Conservation (phyloP, 2,113 vertebrate genomes). For the Manacus vitellinus region DNA sequence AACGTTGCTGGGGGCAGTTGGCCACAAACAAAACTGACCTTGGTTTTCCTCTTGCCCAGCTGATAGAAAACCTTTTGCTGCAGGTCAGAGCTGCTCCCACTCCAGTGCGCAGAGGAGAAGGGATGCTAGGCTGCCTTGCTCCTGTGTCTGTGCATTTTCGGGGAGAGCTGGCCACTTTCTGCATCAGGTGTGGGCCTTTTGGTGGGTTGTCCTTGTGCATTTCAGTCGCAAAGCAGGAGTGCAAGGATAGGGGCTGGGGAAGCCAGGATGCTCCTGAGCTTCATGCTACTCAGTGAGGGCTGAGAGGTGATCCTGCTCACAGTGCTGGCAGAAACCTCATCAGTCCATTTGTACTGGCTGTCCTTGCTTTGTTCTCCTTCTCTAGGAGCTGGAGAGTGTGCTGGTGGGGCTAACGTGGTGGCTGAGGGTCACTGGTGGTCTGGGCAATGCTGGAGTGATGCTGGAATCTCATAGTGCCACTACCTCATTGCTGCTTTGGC, state of each 20-base stretch:
- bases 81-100: neutral
- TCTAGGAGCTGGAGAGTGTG: neutral
- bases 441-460: neutral
- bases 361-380: neutral
- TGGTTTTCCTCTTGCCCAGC: conserved; percentile 12
- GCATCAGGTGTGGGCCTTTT: neutral
- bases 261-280: neutral
- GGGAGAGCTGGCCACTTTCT: neutral
- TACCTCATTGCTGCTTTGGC: neutral
- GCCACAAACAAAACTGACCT: conserved; percentile 55
- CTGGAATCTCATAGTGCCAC: neutral
- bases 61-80: neutral
- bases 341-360: neutral
- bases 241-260: no score
- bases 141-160: fast-evolving
- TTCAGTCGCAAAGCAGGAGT: neutral
- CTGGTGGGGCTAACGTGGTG: neutral
- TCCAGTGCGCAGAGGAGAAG: fast-evolving
- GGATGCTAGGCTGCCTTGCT: neutral
- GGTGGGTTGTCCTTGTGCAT: neutral
- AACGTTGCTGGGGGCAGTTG: conserved; percentile 23
- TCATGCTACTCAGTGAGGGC: fast-evolving
- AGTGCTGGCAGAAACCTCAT: neutral
- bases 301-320: neutral
- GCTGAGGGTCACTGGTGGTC: neutral